Evolutionary conservation across 2,113 vertebrate genomes (phyloP).

Genomic region (Pollimyrus isidori): DNA sequence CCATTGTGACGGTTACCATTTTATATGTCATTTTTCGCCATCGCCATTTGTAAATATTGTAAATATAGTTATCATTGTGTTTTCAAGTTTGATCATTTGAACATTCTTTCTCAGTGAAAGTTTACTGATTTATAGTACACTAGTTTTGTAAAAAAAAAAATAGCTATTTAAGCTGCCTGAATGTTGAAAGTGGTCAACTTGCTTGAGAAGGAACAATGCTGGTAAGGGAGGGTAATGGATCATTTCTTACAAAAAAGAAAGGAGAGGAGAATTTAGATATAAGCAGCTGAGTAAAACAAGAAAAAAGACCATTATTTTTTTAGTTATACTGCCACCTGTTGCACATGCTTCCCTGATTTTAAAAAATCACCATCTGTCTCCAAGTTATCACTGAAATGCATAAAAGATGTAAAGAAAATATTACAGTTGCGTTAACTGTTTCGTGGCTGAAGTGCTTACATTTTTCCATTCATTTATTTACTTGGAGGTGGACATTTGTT

Average conservation of each 20-base stretch:
- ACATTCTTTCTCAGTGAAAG: background rate
- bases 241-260: background rate
- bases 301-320: background rate
- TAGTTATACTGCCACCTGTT: background rate
- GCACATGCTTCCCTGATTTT: background rate
- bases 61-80: background rate
- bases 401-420: background rate
- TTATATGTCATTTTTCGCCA: background rate
- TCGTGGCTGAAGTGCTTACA: background rate
- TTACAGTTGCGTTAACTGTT: background rate
- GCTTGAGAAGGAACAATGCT: background rate
- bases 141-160: background rate
- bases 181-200: background rate
- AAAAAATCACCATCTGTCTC: background rate
- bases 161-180: background rate
- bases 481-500: conserved; percentile 10
- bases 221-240: background rate
- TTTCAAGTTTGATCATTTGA: background rate
- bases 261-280: background rate
- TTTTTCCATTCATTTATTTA: background rate
- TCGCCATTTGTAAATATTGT: background rate
- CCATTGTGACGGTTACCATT: background rate
- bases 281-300: background rate
- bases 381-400: background rate
- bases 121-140: background rate